Percentiles rank a stretch among this genome's conserved stretches.
phyloP scores from a whole-genome alignment of 1,140 invertebrate genomes.

The Calycopis cecrops region DNA sequence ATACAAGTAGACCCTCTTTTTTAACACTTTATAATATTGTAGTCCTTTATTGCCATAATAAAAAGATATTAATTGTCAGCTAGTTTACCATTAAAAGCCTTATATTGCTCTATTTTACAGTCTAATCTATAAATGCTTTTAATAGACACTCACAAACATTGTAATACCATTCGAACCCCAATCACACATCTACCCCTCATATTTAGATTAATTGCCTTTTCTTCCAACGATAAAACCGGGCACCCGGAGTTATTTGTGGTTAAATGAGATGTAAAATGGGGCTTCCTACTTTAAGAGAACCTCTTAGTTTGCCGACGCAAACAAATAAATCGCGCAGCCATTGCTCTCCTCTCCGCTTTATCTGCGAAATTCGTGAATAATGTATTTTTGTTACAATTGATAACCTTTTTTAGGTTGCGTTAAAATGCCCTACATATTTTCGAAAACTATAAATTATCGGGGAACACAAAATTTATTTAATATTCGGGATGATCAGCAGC shows the following conservation, averaged over 20 bases:
- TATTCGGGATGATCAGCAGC: no score
- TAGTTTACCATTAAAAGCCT: no score
- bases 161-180: neutral
- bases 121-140: neutral
- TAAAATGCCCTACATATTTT: no score
- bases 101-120: no score
- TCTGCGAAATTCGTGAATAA: constrained; percentile 24
- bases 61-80: no score
- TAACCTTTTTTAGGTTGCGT: constrained; percentile 11
- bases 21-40: no score
- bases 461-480: no score
- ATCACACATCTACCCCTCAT: constrained; percentile 5
- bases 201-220: constrained; percentile 8
- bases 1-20: no score
- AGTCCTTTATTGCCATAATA: no score
- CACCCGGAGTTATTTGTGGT: constrained; percentile 29
- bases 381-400: constrained; percentile 15
- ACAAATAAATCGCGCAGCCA: constrained; percentile 29
- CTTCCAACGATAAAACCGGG: constrained; percentile 20
- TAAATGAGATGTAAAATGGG: constrained; percentile 36
- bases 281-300: constrained; percentile 30
- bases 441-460: no score
- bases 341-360: constrained; percentile 25
- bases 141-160: no score
- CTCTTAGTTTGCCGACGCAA: constrained; percentile 22